Evolutionary conservation across 1,140 invertebrate genomes (phyloP).

Genomic region (Orchestia grillus): DNA sequence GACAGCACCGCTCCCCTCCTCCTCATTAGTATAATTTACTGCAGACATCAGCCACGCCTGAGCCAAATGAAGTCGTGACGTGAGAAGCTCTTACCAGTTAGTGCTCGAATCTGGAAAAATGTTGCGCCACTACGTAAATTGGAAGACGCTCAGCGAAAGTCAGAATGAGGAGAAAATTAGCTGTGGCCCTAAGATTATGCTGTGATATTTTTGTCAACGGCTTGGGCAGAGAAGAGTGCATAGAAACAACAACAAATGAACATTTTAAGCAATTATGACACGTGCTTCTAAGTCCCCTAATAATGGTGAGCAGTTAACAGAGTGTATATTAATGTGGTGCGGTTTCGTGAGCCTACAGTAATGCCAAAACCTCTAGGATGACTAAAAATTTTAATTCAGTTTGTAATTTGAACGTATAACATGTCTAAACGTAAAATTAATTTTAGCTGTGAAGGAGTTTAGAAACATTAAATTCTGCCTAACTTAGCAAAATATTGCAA

Average conservation of each 20-base stretch:
- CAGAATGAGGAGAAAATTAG: neutral
- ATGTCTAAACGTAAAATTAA: too few relatives aligned
- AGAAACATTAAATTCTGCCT: neutral
- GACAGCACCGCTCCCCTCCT: neutral
- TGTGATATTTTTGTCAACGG: neutral
- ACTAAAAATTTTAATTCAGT: neutral
- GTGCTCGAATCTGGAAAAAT: neutral
- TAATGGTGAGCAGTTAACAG: too few relatives aligned
- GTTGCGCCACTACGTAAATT: neutral
- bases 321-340: too few relatives aligned
- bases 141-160: neutral
- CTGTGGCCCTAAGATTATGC: neutral
- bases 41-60: neutral
- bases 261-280: neutral
- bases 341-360: too few relatives aligned
- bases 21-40: slow-evolving; percentile 36
- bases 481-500: too few relatives aligned
- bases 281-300: neutral
- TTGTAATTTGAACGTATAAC: neutral
- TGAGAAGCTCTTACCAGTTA: neutral
- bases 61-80: slow-evolving; percentile 6
- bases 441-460: neutral
- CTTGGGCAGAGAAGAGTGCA: neutral
- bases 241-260: neutral
- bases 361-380: neutral